phyloP scores from a whole-genome alignment of 2,797 vertebrate genomes.

The Phrynocephalus guinanensis region DNA sequence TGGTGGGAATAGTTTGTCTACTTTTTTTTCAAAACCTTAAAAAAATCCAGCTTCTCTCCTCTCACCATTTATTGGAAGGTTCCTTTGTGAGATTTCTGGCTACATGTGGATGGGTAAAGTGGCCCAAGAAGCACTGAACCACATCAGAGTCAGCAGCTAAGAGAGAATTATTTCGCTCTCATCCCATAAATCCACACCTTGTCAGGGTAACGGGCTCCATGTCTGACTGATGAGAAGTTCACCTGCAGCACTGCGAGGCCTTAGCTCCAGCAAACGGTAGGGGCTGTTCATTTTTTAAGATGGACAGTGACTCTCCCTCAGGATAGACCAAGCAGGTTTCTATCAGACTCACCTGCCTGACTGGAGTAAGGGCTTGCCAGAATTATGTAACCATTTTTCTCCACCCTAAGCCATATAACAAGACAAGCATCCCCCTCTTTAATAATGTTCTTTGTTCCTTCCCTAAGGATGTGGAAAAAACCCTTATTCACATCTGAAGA shows the following conservation, averaged over 20 bases:
- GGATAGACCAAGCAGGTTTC: slow-evolving; percentile 29
- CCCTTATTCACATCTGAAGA: slow-evolving; percentile 33
- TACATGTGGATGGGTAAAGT: slow-evolving; percentile 23
- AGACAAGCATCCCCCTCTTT: slow-evolving; percentile 23
- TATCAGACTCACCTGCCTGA: background rate
- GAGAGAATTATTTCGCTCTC: slow-evolving; percentile 42
- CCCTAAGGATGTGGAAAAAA: slow-evolving; percentile 30
- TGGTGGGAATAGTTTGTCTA: background rate
- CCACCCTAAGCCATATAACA: slow-evolving; percentile 6
- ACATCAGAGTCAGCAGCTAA: slow-evolving; percentile 40
- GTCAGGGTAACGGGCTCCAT: slow-evolving; percentile 8
- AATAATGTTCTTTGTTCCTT: slow-evolving; percentile 22
- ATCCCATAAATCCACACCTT: slow-evolving; percentile 38
- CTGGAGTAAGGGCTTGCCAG: slow-evolving; percentile 16
- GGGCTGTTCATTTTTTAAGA: slow-evolving; percentile 12
- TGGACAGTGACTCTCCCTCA: slow-evolving; percentile 15
- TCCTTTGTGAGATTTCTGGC: slow-evolving; percentile 34
- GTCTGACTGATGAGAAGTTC: slow-evolving; percentile 25
- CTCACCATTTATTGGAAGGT: background rate
- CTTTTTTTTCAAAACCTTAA: background rate
- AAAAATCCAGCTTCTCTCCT: background rate
- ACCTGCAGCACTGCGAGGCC: slow-evolving; percentile 33
- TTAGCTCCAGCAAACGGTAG: slow-evolving; percentile 28
- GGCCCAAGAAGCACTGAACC: slow-evolving; percentile 41
- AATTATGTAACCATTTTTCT: slow-evolving; percentile 29